Base-by-base conservation (phyloP, 2,113 vertebrate species). In the Lepisosteus osseus region DNA sequence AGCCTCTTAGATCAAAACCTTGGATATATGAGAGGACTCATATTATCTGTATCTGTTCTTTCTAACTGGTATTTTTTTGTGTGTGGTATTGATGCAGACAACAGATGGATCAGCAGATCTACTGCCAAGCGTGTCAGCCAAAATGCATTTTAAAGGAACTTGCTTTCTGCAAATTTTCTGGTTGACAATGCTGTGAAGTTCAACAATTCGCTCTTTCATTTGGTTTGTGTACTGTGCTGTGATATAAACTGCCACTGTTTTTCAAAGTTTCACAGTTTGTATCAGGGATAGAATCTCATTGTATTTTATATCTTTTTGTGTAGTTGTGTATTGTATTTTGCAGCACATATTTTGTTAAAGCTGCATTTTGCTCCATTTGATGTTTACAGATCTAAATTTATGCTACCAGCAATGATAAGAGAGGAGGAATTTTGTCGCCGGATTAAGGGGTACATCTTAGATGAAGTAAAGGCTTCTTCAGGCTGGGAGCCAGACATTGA, bases 81-180 rank as follows among this genome's bases (percentile, higher is more conserved):
- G 42, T 66, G 54, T 43, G 56, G n/a, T 17, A 14, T 67, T 9
- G 12, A 14, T 42, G 7, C 9, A 65, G 62, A 47, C 54, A 68
- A 59, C 15, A 15, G 63, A 54, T 47, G 40, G 65, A 69, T 63
- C 66, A 63, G 63, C 62, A 3, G 40, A 54, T 15, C 65, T 54
- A 76, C 72, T 79, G 78, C 74, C 74, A 75, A 74, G 61, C 15
- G 69, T 70, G 44, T 56, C 45, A 63, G 69, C 69, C 71, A 15
- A 76, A 42, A 67, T 45, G 47, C 57, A 9, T 68, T 65, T 73
- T 65, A 57, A 29, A 72, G 45, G 63, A 57, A 61, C 65, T 70
- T 65, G 68, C 44, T 54, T 17, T 7, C n/a, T 40, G 69, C 43
- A 67, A 15, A 70, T 44, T 29, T 7, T 69, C 67, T 6, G 6